phyloP scores from a whole-genome alignment of 1,140 invertebrate species.

The Nasonia giraulti region DNA sequence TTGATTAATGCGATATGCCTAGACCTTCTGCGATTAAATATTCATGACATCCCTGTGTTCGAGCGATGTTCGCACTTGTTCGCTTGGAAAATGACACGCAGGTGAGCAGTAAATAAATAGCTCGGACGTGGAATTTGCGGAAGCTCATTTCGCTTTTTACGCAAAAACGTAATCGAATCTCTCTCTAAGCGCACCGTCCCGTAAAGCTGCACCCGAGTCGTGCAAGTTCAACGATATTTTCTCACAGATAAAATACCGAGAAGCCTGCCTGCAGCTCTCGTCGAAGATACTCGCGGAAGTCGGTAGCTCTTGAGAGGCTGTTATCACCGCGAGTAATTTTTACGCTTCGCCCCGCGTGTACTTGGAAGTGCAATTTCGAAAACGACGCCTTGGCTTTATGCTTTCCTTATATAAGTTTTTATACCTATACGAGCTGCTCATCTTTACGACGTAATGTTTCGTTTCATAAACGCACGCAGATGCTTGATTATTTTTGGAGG shows the following conservation, averaged over 20 bases:
- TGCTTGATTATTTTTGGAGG: not conserved
- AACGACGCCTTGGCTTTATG: not conserved
- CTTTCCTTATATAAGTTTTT: not conserved
- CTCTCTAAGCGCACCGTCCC: not conserved
- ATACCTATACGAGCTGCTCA: not conserved
- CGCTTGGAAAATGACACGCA: no score
- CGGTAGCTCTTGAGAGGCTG: not conserved
- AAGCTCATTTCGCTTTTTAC: not conserved
- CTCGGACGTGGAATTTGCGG: not conserved
- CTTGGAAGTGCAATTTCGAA: not conserved
- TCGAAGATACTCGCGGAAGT: not conserved
- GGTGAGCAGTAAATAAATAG: not conserved
- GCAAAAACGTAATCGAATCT: not conserved
- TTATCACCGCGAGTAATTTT: conserved; percentile 1
- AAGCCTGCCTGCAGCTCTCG: not conserved
- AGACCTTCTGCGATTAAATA: not conserved
- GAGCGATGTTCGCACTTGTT: not conserved
- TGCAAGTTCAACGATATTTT: conserved; percentile 1
- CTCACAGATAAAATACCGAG: conserved; percentile 18
- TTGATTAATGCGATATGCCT: not conserved
- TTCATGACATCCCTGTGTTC: not conserved
- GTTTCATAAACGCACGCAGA: not conserved
- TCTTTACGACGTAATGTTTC: not conserved
- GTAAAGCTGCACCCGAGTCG: not conserved
- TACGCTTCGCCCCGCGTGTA: not conserved